Base-by-base conservation (phyloP, 2,797 vertebrate genomes). In the Enteromius anoplus region DNA sequence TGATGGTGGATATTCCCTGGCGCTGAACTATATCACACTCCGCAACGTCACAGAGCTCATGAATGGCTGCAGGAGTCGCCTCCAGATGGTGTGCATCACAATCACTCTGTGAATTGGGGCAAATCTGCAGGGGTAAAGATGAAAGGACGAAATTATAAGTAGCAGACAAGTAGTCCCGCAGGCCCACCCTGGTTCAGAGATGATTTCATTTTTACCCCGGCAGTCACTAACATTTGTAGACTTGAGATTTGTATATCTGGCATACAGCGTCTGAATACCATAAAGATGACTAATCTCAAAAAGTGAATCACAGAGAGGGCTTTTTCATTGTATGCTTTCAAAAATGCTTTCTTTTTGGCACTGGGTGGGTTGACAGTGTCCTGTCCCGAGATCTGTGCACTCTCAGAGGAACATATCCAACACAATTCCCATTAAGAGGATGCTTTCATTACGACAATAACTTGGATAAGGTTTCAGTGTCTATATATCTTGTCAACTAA, bases 41-140 rank as follows among this genome's bases (percentile, higher is more conserved):
- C 1, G 17, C 23, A 32, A 65, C 32, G 12, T 71, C 78, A 71
- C 29, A 58, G 19, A 15, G n/a, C 15, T 70, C 51, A 60, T 45
- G 78, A 83, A 82, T 69, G 51, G 37, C 81, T 70, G 73, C 60
- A 75, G 71, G 80, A 82, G 45, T 55, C 9, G 32, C 81, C 81
- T 76, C 49, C 75, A 83, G 81, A 83, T 83, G 73, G 34, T 69
- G 73, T 70, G 64, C 26, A 49, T 77, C 73, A 83, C 49, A 69
- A 34, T 83, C 23, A 69, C 73, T 77, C 34, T 62, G 53, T 77
- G 73, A 45, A 55, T n/a, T 49, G 23, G 47, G 73, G 51, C 51
- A 70, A 69, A 83, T 83, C 65, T 77, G 49, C 49, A 5, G 73
- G 49, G 62, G 32, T 55, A 69, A 77, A 77, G 64, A 75, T 58